Evolutionary conservation across 2,113 vertebrate species (phyloP).

Genomic region (Tupaia tana): DNA sequence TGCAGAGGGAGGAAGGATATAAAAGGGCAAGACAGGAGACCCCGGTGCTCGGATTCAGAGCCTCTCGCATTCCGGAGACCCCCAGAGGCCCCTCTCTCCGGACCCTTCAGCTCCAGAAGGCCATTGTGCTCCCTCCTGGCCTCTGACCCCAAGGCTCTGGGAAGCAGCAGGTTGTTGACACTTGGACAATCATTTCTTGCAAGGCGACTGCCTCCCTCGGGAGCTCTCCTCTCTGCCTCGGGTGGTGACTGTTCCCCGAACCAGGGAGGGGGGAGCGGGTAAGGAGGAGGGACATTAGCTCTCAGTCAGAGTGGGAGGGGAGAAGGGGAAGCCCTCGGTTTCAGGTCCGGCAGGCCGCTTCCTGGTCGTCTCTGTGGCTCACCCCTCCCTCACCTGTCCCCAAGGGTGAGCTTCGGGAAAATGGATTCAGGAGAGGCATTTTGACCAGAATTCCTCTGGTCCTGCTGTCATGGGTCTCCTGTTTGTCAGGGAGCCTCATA

Average conservation of each 20-base stretch:
- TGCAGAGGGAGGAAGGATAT: conserved; percentile 57
- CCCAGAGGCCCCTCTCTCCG: conserved; percentile 70
- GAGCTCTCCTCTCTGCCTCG: conserved; percentile 59
- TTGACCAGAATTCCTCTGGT: not conserved
- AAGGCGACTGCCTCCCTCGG: conserved; percentile 64
- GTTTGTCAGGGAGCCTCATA: accelerated
- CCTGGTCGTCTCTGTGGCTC: accelerated
- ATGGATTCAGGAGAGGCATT: not conserved
- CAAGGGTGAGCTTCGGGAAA: not conserved
- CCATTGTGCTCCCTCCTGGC: conserved; percentile 75
- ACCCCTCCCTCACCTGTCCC: not conserved
- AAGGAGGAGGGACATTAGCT: conserved; percentile 2
- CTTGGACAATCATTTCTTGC: conserved; percentile 80
- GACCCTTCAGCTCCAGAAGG: conserved; percentile 67
- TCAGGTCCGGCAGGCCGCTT: not conserved
- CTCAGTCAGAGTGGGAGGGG: not conserved
- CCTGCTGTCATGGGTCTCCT: not conserved
- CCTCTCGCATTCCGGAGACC: conserved; percentile 74
- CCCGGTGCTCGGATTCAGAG: conserved; percentile 64
- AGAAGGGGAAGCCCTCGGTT: not conserved
- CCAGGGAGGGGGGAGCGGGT: not conserved
- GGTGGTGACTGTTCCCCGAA: conserved; percentile 55
- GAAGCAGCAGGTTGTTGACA: conserved; percentile 82
- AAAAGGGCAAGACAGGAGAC: conserved; percentile 72
- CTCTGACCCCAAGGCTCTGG: conserved; percentile 81